Percentiles rank a stretch among this genome's conserved stretches.
phyloP scores from a whole-genome alignment of 2,113 vertebrate genomes.

The Ochotona princeps region DNA sequence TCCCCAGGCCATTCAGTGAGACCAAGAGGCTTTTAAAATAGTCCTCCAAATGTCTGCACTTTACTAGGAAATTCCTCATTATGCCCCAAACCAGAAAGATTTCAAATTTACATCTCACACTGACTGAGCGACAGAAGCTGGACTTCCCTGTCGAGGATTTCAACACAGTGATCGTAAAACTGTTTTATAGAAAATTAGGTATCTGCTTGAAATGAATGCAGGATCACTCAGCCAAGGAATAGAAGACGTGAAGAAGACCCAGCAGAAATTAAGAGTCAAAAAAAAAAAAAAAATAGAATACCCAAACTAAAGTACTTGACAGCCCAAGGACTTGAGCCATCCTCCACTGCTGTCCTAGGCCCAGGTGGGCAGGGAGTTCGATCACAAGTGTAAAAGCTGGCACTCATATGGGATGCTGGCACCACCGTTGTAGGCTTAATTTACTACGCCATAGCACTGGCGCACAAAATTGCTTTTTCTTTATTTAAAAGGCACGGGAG shows the following conservation, averaged over 20 bases:
- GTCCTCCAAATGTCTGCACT: background rate
- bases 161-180: slow-evolving; percentile 40
- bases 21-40: background rate
- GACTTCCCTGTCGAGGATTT: slow-evolving; percentile 37
- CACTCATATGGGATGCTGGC: too few relatives aligned
- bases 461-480: too few relatives aligned
- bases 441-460: too few relatives aligned
- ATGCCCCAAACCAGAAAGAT: slow-evolving; percentile 33
- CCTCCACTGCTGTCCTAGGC: too few relatives aligned
- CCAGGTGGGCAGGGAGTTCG: too few relatives aligned
- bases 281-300: background rate
- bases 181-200: slow-evolving; percentile 10
- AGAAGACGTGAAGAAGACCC: background rate
- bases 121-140: background rate
- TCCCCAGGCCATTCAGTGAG: background rate
- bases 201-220: slow-evolving; percentile 23
- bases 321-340: background rate
- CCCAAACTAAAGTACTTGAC: slow-evolving; percentile 17
- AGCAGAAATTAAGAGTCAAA: slow-evolving; percentile 49
- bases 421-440: too few relatives aligned
- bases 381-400: too few relatives aligned
- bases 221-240: background rate
- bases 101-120: slow-evolving; percentile 11
- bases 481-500: too few relatives aligned
- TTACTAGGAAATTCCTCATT: background rate